phyloP scores from a whole-genome alignment of 2,888 invertebrate species.

The Alitta virens region DNA sequence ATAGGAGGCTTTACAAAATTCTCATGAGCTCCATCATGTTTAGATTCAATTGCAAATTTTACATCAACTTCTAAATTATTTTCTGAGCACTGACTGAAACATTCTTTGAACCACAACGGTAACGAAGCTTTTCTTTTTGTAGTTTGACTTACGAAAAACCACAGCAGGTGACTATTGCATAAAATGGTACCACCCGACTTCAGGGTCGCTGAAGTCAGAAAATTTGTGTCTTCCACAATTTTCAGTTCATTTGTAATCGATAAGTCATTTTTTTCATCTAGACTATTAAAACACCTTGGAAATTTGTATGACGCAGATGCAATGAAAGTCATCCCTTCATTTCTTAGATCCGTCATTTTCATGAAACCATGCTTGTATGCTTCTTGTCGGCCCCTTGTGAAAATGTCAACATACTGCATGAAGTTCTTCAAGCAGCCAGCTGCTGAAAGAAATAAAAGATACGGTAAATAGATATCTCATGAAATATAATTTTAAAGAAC shows the following conservation, averaged over 20 bases:
- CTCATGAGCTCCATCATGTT: too few relatives aligned
- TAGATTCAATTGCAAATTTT: too few relatives aligned
- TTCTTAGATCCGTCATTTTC: background rate
- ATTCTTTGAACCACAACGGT: constrained; percentile 4
- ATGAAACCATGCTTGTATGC: background rate
- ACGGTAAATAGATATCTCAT: too few relatives aligned
- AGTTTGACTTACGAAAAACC: background rate
- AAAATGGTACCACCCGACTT: background rate
- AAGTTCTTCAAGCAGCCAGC: background rate
- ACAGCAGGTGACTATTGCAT: background rate
- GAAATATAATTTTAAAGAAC: too few relatives aligned
- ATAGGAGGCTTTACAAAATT: too few relatives aligned
- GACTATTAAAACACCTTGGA: background rate
- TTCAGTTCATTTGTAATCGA: background rate
- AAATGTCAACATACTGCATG: background rate
- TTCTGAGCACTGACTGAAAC: background rate
- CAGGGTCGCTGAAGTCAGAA: background rate
- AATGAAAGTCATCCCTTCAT: background rate
- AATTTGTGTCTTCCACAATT: background rate
- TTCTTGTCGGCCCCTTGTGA: background rate
- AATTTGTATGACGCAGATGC: background rate
- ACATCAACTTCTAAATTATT: background rate
- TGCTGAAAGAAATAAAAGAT: background rate
- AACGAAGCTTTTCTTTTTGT: background rate
- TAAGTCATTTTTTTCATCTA: background rate